phyloP scores from a whole-genome alignment of 2,888 invertebrate genomes.

The Sphaerophoria rueppellii region DNA sequence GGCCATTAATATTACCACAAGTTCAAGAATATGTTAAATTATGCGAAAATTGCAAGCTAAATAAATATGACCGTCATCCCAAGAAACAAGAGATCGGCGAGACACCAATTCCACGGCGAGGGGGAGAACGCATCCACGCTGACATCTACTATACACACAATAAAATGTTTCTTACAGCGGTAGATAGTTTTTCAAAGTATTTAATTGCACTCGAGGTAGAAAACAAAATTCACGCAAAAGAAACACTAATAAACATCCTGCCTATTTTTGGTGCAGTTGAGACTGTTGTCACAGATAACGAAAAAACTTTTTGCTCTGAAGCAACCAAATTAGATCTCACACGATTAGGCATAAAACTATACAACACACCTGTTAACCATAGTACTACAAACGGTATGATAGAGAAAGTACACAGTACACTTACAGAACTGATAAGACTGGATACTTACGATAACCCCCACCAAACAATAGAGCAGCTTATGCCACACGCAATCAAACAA shows the following conservation, averaged over 20 bases:
- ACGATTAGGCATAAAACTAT: conserved; percentile 7
- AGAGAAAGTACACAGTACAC: conserved; percentile 6
- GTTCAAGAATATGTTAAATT: conserved; percentile 11
- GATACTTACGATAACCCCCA: conserved; percentile 9
- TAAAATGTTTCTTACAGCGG: too few species aligned
- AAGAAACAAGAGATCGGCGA: conserved; percentile 6
- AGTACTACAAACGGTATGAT: conserved; percentile 19
- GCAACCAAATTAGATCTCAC: conserved; percentile 19
- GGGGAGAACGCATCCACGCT: conserved; percentile 40
- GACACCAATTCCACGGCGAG: conserved; percentile 29
- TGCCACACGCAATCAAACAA: neutral
- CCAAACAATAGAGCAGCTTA: conserved; percentile 7
- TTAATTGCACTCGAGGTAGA: conserved; percentile 7
- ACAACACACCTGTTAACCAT: conserved; percentile 16
- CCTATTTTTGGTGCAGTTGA: conserved; percentile 20
- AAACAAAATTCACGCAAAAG: conserved; percentile 5
- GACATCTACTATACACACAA: conserved; percentile 40
- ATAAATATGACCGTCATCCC: conserved; percentile 42
- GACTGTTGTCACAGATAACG: conserved; percentile 14
- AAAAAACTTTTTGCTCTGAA: conserved; percentile 12
- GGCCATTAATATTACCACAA: conserved; percentile 4
- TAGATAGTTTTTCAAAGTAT: conserved; percentile 6
- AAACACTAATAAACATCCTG: conserved; percentile 3
- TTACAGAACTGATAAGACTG: conserved; percentile 5
- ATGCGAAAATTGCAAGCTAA: conserved; percentile 17